These are phyloP conservation scores for Temnothorax ravouxi DNA, from an alignment of 2,888 invertebrate species.

Conservation along the genomic window DNA sequence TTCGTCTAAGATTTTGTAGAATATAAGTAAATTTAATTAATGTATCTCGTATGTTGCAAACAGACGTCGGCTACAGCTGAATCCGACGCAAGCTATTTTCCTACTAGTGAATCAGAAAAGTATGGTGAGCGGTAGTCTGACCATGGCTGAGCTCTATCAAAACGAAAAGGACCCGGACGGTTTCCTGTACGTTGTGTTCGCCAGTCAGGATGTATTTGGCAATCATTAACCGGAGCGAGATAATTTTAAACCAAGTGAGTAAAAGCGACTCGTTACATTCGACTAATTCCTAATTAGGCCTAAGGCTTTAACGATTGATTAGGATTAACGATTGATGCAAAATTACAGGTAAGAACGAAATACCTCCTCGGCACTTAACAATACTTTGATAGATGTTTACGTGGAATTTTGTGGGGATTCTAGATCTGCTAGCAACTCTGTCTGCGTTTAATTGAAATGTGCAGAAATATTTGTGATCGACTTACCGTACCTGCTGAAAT, in stretches of 20 bases:
- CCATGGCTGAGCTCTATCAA: constrained; percentile 93
- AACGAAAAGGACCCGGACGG: constrained; percentile 93
- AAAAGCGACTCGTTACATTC: background rate
- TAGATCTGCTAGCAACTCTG: constrained; percentile 69
- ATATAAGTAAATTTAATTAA: constrained; percentile 26
- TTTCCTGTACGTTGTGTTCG: constrained; percentile 95
- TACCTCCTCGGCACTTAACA: constrained; percentile 52
- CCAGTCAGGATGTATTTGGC: constrained; percentile 96
- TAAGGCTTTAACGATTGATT: background rate
- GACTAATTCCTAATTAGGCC: background rate
- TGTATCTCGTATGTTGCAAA: constrained; percentile 28
- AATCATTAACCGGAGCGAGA: constrained; percentile 85
- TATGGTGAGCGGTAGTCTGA: constrained; percentile 93
- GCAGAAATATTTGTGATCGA: constrained; percentile 75
- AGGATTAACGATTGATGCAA: background rate
- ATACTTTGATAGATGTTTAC: constrained; percentile 62
- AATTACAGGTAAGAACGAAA: constrained; percentile 61
- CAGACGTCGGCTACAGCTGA: constrained; percentile 89
- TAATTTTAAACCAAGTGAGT: constrained; percentile 57
- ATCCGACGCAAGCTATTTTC: constrained; percentile 92
- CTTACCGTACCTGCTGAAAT: constrained; percentile 75
- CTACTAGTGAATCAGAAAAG: constrained; percentile 94
- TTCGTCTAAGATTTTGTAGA: background rate
- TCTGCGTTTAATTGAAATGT: constrained; percentile 65
- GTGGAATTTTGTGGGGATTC: constrained; percentile 59